A percentile compares a stretch with the other conserved stretches of the same genome.
Conservation (phyloP, 2,888 invertebrate genomes). For the Cremastinae sp. region DNA sequence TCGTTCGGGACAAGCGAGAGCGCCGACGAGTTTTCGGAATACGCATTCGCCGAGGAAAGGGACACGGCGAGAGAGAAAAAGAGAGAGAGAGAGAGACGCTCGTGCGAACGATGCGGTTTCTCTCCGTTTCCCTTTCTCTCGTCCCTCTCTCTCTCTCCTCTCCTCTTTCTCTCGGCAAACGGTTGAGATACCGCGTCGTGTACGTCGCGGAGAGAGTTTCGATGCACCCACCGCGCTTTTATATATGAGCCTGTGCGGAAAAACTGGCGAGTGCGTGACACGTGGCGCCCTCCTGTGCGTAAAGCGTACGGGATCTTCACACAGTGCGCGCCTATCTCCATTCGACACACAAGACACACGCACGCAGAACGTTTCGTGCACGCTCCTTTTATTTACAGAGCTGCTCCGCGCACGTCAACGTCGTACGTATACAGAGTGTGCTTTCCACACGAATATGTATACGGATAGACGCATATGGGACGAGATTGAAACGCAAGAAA, state of each 20-base stretch:
- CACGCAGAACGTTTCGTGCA: conserved; percentile 13
- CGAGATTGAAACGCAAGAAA: conserved; percentile 44
- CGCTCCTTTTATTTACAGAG: too few relatives aligned
- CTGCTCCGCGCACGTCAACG: too few relatives aligned
- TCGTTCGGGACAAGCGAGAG: background rate
- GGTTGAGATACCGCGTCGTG: conserved; percentile 52
- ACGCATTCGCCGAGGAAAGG: conserved; percentile 14
- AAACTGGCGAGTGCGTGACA: conserved; percentile 68
- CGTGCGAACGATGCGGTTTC: conserved; percentile 45
- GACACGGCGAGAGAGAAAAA: conserved; percentile 1
- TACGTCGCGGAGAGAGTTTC: conserved; percentile 49
- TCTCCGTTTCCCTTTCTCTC: conserved; percentile 17
- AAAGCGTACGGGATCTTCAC: conserved; percentile 35
- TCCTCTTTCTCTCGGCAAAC: conserved; percentile 40
- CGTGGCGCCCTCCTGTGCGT: conserved; percentile 77
- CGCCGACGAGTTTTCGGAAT: conserved; percentile 4
- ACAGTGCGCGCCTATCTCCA: conserved; percentile 12
- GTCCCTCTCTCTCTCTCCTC: conserved; percentile 10
- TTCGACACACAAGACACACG: conserved; percentile 1
- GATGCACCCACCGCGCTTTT: conserved; percentile 65
- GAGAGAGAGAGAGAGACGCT: conserved; percentile 13
- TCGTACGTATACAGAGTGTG: conserved; percentile 1
- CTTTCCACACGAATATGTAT: conserved; percentile 15
- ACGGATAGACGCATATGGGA: conserved; percentile 35
- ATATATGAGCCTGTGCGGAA: conserved; percentile 58